Evolutionary conservation across 2,888 invertebrate genomes (phyloP), one percentile per base, ranked within the genome.

Genomic region (Anodontia alba): DNA sequence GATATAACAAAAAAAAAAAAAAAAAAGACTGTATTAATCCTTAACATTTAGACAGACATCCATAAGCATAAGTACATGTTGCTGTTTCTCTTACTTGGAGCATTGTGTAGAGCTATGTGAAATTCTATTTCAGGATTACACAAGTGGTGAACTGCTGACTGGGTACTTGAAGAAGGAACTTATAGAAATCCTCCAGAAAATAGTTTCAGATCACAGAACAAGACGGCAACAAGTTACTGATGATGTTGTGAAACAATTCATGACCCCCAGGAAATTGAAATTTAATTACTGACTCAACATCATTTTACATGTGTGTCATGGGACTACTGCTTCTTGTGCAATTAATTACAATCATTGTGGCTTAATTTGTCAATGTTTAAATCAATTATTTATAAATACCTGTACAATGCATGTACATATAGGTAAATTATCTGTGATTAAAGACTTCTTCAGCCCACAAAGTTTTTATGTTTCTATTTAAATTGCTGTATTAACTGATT

Each of bases 111-210:
- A n/a, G n/a, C n/a, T n/a, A n/a, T n/a, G n/a, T n/a, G n/a, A n/a
- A n/a, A n/a, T n/a, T n/a, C 5, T 38, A 29, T 93, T 95, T 15
- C 91, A 97, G 96, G 96, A 96, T 81, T 99, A 99, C 93, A 96
- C 97, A 69, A 97, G 96, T 87, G 99, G 99, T 1, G 96, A 96
- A 91, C 95, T 99, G 95, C 95, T 99, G 46, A 99, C 99, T 0
- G 99, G 99, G 0, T 97, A 99, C 94, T 95, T 99, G 78, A 99
- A 99, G 95, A 98, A 98, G 93, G 95, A 98, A 88, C 96, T 99
- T 7, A 98, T 99, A 88, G 97, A 97, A 57, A 95, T 96, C 46
- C 92, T 98, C 31, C 97, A 97, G 46, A 97, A 97, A 1, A 95
- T 98, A 82, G 96, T 99, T 0, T 95, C 96, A 38, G 96, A 96